Evolutionary conservation across 1,140 invertebrate genomes (phyloP), one percentile per base, ranked within the genome.

Genomic region (Camponotus floridanus): DNA sequence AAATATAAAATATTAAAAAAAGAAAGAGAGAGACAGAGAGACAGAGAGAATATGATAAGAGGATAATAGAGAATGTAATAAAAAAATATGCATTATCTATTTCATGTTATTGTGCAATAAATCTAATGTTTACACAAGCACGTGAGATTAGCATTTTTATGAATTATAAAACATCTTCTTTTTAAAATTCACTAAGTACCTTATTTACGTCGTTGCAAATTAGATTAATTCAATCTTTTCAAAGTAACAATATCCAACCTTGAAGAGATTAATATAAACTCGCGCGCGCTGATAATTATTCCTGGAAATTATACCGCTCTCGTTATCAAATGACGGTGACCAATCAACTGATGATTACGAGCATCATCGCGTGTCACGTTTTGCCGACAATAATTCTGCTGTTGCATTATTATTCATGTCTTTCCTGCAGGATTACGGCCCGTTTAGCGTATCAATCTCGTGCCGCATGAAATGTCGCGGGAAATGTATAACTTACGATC

Each of bases 341-440:
- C 67, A 73, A 81, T 81, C 79, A 59, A 61, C 55, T 55, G 67
- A 26, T 73, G 55, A 81, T 81, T 73, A 81, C 45, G 68, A 18
- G 45, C n/a, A 48, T 81, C 78, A 45, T 59, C 78, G 48, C 36
- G 67, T 45, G 79, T 73, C 79, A 61, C 79, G 67, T 45, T 51
- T 61, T 8, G 39, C 55, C 39, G 55, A 55, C 51, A 73, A 61
- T 81, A 81, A 73, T 73, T 81, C 67, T 18, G 36, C 51, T 45
- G 51, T 81, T 65, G 67, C 67, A 81, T 81, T 81, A 81, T 73
- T 73, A 81, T 81, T 81, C 79, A 81, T 81, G 79, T 59, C 67
- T 81, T 81, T 81, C 51, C 68, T 45, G 51, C 67, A 36, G 55
- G 18, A 81, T 71, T 39, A 57, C 67, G 65, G 21, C 1, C 36